These are phyloP conservation scores for Sphenopsis melanotis DNA, from an alignment of 2,797 vertebrate genomes.

Conservation along the genomic window DNA sequence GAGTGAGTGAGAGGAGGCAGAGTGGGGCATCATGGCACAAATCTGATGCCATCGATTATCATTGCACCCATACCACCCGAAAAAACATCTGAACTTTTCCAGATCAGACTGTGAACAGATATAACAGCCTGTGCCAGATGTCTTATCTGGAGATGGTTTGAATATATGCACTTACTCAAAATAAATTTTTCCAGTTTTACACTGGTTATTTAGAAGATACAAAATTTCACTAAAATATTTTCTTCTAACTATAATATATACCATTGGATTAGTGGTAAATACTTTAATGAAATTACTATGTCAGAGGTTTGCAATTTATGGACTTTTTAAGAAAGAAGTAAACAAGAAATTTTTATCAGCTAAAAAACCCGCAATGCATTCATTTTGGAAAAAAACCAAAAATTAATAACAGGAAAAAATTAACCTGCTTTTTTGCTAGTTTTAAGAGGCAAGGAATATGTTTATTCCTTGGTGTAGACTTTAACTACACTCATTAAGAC, in stretches of 20 bases:
- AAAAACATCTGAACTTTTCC: neutral
- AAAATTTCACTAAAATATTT: neutral
- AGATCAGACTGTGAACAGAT: neutral
- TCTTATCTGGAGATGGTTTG: neutral
- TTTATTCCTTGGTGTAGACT: neutral
- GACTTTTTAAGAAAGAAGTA: neutral
- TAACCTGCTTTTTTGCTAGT: neutral
- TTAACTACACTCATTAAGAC: neutral
- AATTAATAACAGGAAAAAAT: neutral
- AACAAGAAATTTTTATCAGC: neutral
- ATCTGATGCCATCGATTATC: neutral
- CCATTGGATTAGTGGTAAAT: neutral
- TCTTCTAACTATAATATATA: neutral
- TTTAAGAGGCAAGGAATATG: neutral
- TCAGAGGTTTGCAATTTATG: neutral
- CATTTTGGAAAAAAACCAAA: neutral
- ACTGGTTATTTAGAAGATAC: neutral
- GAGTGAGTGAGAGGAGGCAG: rapidly evolving
- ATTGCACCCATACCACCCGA: rapidly evolving
- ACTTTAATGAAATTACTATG: neutral
- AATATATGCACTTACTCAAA: neutral
- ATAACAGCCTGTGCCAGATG: neutral
- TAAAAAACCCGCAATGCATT: neutral
- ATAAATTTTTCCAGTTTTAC: neutral
- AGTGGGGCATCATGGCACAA: neutral